Evolutionary conservation across 2,888 invertebrate genomes (phyloP), one percentile per base, ranked within the genome.

Genomic region (Agrotis exclamationis): DNA sequence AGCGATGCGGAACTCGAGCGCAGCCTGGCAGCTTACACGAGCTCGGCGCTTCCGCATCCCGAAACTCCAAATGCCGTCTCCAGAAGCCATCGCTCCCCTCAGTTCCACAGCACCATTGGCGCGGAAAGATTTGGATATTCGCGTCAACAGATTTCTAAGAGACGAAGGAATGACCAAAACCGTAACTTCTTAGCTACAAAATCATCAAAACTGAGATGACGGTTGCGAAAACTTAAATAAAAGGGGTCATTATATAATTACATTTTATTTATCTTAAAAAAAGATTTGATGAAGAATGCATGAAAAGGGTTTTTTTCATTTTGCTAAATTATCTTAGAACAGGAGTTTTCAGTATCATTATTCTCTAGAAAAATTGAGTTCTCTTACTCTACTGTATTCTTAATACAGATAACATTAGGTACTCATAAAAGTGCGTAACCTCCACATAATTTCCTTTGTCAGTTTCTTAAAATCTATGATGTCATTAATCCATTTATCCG

Each of bases 11-110:
- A 94, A 90, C 80, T 89, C 88, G 2, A 93, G 93, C 73, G 88
- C 94, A 9, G 76, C 93, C 13, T 96, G 96, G 96, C 95, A 95
- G 70, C 86, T 96, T 24, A 95, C 91, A 1, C 89, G 96, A 20
- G 96, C 96, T 16, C 92, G 96, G 11, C 91, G 93, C 13, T 93
- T 95, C 74, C 92, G 94, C 57, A 80, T 86, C 18, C 94, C 95
- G 0, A 95, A 93, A 63, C 91, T 86, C 0, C 89, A 87, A 51
- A 71, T 89, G 65, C 93, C 92, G 0, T 79, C 93, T 0, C 90
- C 93, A 6, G 94, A 94, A 82, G 91, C 91, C 0, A 91, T 86
- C 2, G 92, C 92, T 0, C 93, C 93, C 0, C 93, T 94, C 1
- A 90, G 87, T 16, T 87, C 90, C n/a, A 90, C 92, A 0, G 94